Evolutionary conservation across 2,888 invertebrate genomes (phyloP).

Genomic region (Coenonympha arcania): DNA sequence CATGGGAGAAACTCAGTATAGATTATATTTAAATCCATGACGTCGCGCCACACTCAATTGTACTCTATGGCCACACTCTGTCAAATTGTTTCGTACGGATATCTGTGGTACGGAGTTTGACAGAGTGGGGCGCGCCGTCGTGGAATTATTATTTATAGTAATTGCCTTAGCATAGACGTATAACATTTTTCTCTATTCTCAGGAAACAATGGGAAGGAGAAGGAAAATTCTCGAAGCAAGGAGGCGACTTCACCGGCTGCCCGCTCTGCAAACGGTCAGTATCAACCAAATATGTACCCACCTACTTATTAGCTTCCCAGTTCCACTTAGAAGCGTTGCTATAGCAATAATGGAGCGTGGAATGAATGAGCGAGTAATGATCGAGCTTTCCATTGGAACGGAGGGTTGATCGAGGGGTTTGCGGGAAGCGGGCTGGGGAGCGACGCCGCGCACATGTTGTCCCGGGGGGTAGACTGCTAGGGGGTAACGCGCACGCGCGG

Average conservation of each 20-base stretch:
- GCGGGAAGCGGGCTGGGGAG: constrained; percentile 33
- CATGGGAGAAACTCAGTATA: no score
- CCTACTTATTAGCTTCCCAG: not conserved
- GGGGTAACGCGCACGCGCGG: constrained; percentile 49
- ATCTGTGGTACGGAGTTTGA: no score
- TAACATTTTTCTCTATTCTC: constrained; percentile 52
- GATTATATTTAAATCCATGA: constrained; percentile 11
- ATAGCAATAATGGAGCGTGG: constrained; percentile 49
- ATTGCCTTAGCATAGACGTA: constrained; percentile 6
- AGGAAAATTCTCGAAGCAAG: constrained; percentile 77
- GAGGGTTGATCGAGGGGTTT: constrained; percentile 34
- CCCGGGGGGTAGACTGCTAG: constrained; percentile 40
- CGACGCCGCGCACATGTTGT: constrained; percentile 45
- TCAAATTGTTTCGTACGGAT: no score
- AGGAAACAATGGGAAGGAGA: constrained; percentile 83
- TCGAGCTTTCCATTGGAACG: constrained; percentile 40
- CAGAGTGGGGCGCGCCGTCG: no score
- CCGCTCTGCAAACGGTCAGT: constrained; percentile 78
- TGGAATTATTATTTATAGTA: no score
- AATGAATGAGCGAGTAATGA: constrained; percentile 65
- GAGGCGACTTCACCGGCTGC: constrained; percentile 81
- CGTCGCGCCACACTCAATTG: no score
- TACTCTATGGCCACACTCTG: no score
- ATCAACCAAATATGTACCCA: constrained; percentile 11
- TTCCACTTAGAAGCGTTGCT: constrained; percentile 24